A percentile compares a stretch with the other conserved stretches of the same genome.
Conservation (phyloP, 23 tunicate genomes). For the Trididemnum nubilum region DNA sequence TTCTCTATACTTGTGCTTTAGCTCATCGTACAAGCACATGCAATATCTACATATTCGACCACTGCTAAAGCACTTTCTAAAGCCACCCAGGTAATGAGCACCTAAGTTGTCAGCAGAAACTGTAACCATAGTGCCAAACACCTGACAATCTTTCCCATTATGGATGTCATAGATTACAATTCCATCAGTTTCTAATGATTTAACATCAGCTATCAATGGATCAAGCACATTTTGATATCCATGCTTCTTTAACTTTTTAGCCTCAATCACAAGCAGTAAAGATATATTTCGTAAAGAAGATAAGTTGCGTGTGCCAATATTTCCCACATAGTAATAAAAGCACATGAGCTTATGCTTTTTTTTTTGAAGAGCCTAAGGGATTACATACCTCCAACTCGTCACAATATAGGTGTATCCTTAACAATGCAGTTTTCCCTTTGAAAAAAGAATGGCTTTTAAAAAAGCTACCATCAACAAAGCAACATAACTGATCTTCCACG, state of each 20-base stretch:
- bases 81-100: slow-evolving; percentile 38
- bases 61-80: slow-evolving; percentile 39
- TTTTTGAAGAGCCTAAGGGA: slow-evolving; percentile 37
- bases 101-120: slow-evolving; percentile 48
- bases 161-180: slow-evolving; percentile 6
- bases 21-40: slow-evolving; percentile 20
- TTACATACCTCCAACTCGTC: slow-evolving; percentile 49
- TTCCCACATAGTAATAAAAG: slow-evolving; percentile 44
- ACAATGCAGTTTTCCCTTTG: neutral
- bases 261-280: slow-evolving; percentile 22
- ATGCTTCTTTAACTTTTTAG: neutral
- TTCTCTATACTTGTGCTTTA: slow-evolving; percentile 1
- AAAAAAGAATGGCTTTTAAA: slow-evolving; percentile 37
- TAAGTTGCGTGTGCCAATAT: slow-evolving; percentile 22
- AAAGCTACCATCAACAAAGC: slow-evolving; percentile 18
- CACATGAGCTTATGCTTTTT: slow-evolving; percentile 33
- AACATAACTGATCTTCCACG: neutral
- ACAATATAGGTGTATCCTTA: slow-evolving; percentile 35
- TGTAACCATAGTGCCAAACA: slow-evolving; percentile 36
- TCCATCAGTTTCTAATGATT: slow-evolving; percentile 38
- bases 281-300: slow-evolving; percentile 25
- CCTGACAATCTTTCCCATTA: too few species aligned
- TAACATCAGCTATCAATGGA: slow-evolving; percentile 28
- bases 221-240: slow-evolving; percentile 5
- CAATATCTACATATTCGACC: slow-evolving; percentile 41